Conservation (phyloP, 2,797 vertebrate species). For the Hemitrygon akajei region DNA sequence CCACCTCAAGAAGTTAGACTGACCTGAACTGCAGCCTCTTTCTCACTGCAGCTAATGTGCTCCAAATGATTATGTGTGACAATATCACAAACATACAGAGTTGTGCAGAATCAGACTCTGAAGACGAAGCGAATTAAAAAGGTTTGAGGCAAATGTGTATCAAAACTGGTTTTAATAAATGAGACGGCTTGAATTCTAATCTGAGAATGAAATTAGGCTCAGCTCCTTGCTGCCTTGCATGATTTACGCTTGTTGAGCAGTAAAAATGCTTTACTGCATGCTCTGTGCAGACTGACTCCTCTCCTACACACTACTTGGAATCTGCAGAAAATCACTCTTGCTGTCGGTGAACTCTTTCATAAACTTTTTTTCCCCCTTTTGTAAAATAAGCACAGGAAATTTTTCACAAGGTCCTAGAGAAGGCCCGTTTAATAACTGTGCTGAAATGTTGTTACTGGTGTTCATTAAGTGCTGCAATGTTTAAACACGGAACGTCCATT, state of each 20-base stretch:
- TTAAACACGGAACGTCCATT: conserved; percentile 22
- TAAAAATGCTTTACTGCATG: conserved; percentile 27
- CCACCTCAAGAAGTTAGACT: conserved; percentile 10
- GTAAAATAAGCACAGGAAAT: not conserved
- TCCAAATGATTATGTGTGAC: conserved; percentile 2
- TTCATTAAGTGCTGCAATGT: conserved; percentile 22
- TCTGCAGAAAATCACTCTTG: conserved; percentile 25
- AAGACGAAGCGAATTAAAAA: not conserved
- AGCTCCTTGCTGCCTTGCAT: conserved; percentile 1
- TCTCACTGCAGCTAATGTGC: not conserved
- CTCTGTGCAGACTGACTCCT: conserved; percentile 30
- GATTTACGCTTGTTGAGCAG: conserved; percentile 9
- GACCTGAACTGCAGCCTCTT: conserved; percentile 16
- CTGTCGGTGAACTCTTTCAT: not conserved
- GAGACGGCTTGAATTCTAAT: not conserved
- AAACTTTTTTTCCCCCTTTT: conserved; percentile 19
- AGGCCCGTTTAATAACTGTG: not conserved
- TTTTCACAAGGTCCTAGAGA: not conserved
- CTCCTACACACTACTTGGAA: conserved; percentile 37
- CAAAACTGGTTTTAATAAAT: not conserved
- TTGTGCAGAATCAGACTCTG: not conserved
- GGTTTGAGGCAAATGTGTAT: not conserved
- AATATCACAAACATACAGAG: not conserved
- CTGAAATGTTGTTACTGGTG: not conserved
- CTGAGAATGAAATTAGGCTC: conserved; percentile 11